Conservation (phyloP, 1,140 invertebrate species). For the Hormaphis cornu region DNA sequence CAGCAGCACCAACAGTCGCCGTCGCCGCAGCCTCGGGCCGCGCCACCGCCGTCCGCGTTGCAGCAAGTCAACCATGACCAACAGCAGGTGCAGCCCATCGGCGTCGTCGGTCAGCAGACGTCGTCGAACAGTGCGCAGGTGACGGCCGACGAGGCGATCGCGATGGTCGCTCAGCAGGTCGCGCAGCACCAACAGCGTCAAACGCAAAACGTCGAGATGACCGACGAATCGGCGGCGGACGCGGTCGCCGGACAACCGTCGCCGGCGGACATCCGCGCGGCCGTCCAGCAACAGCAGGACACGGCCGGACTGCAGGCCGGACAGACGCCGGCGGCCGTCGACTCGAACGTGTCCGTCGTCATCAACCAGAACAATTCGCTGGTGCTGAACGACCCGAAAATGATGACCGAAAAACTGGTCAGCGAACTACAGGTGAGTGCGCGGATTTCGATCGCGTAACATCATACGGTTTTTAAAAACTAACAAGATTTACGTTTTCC, state of each 20-base stretch:
- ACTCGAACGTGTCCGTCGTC: neutral
- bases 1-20: slow-evolving; percentile 26
- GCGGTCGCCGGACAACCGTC: neutral
- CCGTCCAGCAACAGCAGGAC: slow-evolving; percentile 2
- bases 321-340: neutral
- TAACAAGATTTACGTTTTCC: too few species aligned
- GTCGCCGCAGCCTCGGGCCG: neutral
- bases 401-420: slow-evolving; percentile 40
- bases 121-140: neutral
- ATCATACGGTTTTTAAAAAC: too few species aligned
- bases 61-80: slow-evolving; percentile 6
- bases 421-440: slow-evolving; percentile 40
- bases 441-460: too few species aligned
- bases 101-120: neutral
- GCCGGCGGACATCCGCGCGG: neutral
- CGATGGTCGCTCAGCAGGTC: slow-evolving; percentile 26
- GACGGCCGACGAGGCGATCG: slow-evolving; percentile 16
- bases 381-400: slow-evolving; percentile 36
- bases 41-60: neutral
- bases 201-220: slow-evolving; percentile 4
- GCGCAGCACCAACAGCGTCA: slow-evolving; percentile 19
- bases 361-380: slow-evolving; percentile 23
- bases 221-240: slow-evolving; percentile 5
- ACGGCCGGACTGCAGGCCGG: neutral
- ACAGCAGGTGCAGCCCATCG: neutral